phyloP scores from a whole-genome alignment of 2,797 vertebrate genomes.

The Saxicola maurus region DNA sequence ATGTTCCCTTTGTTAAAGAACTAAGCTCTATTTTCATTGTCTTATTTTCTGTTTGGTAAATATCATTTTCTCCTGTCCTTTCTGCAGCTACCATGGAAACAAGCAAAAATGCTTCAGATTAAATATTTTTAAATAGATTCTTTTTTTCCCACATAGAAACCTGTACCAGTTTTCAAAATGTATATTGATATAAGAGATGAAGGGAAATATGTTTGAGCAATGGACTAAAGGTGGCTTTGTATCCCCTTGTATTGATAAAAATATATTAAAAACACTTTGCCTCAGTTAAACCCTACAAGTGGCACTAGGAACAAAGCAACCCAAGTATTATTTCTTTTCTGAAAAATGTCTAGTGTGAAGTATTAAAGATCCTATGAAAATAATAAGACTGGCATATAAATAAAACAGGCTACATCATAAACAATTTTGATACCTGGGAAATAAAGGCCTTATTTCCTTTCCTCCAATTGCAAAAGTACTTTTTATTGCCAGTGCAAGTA shows the following conservation, averaged over 20 bases:
- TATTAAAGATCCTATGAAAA: neutral
- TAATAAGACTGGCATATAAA: neutral
- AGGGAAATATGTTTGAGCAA: neutral
- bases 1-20: conserved; percentile 36
- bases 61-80: conserved; percentile 40
- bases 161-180: conserved; percentile 6
- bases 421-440: neutral
- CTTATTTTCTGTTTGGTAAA: conserved; percentile 63
- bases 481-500: neutral
- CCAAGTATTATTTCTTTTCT: neutral
- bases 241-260: conserved; percentile 13
- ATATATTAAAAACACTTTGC: neutral
- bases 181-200: neutral
- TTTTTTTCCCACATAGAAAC: neutral
- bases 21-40: conserved; percentile 50
- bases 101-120: conserved; percentile 37
- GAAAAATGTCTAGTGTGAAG: neutral
- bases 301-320: neutral
- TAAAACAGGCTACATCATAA: neutral
- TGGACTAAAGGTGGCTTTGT: neutral
- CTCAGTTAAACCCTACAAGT: neutral
- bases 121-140: conserved; percentile 55
- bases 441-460: neutral
- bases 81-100: conserved; percentile 73
- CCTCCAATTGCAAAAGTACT: neutral